These are phyloP conservation scores for Xiphophorus birchmanni DNA, from an alignment of 2,797 vertebrate genomes.

Conservation along the genomic window DNA sequence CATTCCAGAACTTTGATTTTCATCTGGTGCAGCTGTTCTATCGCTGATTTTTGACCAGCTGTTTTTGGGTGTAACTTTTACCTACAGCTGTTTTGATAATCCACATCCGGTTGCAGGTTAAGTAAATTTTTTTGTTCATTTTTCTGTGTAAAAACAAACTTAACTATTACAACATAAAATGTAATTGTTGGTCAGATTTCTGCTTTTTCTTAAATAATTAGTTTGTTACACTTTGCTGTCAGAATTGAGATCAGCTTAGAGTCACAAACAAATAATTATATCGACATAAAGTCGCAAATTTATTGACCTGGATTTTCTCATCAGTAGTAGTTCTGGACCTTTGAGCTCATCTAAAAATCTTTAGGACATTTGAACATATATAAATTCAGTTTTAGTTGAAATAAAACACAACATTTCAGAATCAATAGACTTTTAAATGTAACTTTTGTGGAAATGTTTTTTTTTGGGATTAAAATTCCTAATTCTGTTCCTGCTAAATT, in stretches of 20 bases:
- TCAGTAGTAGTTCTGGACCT: not conserved
- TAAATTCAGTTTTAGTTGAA: not conserved
- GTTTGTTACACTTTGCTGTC: not conserved
- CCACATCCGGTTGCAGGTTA: not conserved
- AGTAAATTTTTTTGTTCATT: not conserved
- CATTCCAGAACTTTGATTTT: too few species aligned
- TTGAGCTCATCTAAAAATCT: not conserved
- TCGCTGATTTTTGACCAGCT: not conserved
- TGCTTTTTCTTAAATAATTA: not conserved
- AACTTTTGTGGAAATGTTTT: not conserved
- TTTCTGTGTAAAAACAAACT: not conserved
- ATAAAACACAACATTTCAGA: not conserved
- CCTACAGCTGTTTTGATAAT: too few species aligned
- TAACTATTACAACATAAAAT: not conserved
- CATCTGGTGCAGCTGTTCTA: too few species aligned
- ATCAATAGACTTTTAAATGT: not conserved
- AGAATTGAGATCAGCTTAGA: not conserved
- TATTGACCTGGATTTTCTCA: not conserved
- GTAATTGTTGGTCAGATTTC: too few species aligned
- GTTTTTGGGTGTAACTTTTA: not conserved
- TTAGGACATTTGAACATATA: not conserved
- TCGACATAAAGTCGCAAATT: not conserved
- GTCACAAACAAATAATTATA: not conserved
- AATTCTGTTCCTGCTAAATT: not conserved
- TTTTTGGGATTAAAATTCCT: not conserved